Evolutionary conservation across 2,113 vertebrate genomes (phyloP).

Genomic region (Calyptomena viridis): DNA sequence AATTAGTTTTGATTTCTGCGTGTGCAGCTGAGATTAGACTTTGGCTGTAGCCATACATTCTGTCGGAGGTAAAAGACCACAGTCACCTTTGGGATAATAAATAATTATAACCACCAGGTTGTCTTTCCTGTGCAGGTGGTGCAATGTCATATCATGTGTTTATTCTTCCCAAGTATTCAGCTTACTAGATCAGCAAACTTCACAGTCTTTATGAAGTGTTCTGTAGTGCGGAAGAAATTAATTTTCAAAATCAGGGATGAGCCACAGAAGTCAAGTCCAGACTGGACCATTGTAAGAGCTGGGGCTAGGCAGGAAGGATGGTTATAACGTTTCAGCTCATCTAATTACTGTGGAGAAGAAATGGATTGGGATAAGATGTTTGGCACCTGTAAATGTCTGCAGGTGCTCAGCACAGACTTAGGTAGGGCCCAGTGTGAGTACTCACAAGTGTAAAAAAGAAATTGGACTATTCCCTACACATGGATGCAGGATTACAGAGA

Average conservation of each 20-base stretch:
- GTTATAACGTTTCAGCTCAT: background rate
- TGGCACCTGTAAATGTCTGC: background rate
- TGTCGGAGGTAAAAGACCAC: constrained; percentile 14
- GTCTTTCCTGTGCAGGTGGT: constrained; percentile 56
- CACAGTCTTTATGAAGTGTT: background rate
- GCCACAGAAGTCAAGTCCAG: background rate
- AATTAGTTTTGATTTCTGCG: background rate
- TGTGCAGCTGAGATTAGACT: constrained; percentile 2
- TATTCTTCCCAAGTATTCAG: background rate
- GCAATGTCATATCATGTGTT: background rate
- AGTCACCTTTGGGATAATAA: background rate
- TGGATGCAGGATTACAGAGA: background rate
- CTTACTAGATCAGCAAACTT: background rate
- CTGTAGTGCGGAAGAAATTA: constrained; percentile 9
- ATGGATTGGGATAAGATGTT: background rate
- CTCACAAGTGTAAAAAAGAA: constrained; percentile 10
- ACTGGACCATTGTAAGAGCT: background rate
- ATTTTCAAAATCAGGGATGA: background rate
- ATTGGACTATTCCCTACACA: background rate
- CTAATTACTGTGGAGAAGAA: background rate
- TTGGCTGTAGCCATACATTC: background rate
- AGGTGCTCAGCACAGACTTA: constrained; percentile 7
- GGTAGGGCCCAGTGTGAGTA: background rate
- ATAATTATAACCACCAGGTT: constrained; percentile 20
- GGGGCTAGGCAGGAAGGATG: background rate